Evolutionary conservation across 2,113 vertebrate genomes (phyloP), one percentile per base, ranked within the genome.

Genomic region (Opisthocomus hoazin): DNA sequence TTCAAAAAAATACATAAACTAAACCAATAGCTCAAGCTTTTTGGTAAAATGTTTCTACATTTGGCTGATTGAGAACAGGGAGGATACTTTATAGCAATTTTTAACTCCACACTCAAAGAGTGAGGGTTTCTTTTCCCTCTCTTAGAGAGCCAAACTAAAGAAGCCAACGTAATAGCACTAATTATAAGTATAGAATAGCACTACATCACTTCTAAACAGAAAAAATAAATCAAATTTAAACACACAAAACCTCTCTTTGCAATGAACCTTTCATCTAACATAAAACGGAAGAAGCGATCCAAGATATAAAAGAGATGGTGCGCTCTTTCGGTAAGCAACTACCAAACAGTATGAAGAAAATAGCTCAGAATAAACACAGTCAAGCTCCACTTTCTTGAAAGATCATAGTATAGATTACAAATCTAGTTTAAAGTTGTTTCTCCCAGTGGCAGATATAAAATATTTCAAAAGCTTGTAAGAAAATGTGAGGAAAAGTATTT

Each of bases 1-100:
- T 74, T 87, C 29, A 5, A 48, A 94, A 94, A 85, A 54, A 89
- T 36, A 84, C 54, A 79, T 30, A 90, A 97, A 92, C 84, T 69
- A 85, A 66, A 70, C 29, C 81, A 87, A 78, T 66, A 79, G 19
- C 27, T 93, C 61, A 70, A 81, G 88, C 45, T 89, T 63, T 84
- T 95, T 66, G 80, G 68, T 83, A 90, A 94, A 84, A 58, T 56
- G n/a, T 51, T 91, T 86, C 75, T 74, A 45, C 19, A 41, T 74
- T 78, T 58, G 94, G 63, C 43, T 68, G 90, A 94, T 23, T 89
- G 34, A 96, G 24, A 90, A 60, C 29, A 92, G 45, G 34, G 48
- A 56, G 54, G 91, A 90, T 45, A 48, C 80, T 89, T 76, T 53
- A 86, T 7, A 91, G 87, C 19, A 57, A 87, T 43, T 96, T 60